A percentile compares a stretch with the other conserved stretches of the same genome.
These are phyloP conservation scores for Aphelenchoides besseyi DNA, from an alignment of 1,140 invertebrate species.

Conservation along the genomic window DNA sequence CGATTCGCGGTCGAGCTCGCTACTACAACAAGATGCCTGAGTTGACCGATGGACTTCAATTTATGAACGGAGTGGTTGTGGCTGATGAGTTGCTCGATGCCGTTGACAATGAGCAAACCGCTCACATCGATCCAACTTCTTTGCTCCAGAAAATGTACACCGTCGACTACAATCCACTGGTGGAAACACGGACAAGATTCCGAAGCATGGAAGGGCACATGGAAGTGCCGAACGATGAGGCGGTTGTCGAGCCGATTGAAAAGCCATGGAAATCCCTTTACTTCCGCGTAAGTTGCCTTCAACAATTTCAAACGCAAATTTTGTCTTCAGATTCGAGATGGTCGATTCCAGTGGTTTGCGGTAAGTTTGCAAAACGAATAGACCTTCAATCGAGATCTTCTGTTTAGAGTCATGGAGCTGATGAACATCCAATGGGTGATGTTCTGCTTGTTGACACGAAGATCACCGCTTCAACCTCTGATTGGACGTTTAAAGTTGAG, in stretches of 20 bases:
- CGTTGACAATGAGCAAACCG: conserved; percentile 13
- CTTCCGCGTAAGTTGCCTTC: too few species aligned
- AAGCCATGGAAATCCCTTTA: conserved; percentile 45
- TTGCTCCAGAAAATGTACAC: conserved; percentile 9
- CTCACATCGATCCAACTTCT: neutral
- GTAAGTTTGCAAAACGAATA: conserved; percentile 36
- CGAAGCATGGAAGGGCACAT: conserved; percentile 60
- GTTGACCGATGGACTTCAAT: neutral
- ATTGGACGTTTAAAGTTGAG: conserved; percentile 52
- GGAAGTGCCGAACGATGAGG: conserved; percentile 50
- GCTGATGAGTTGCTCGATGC: neutral
- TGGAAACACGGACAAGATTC: conserved; percentile 44
- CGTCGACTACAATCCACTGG: conserved; percentile 49
- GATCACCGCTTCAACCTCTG: conserved; percentile 53
- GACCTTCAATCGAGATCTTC: too few species aligned
- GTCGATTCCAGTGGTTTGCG: conserved; percentile 60
- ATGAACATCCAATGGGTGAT: conserved; percentile 57
- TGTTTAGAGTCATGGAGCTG: conserved; percentile 57
- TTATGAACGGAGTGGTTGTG: neutral
- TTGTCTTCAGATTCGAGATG: conserved; percentile 59
- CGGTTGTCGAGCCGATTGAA: conserved; percentile 30
- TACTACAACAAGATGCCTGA: conserved; percentile 15
- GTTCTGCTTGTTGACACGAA: conserved; percentile 56
- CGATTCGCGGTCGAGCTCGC: neutral
- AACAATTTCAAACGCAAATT: too few species aligned